Conservation (phyloP, 2,888 invertebrate genomes). For the Siphlonurus alternatus region DNA sequence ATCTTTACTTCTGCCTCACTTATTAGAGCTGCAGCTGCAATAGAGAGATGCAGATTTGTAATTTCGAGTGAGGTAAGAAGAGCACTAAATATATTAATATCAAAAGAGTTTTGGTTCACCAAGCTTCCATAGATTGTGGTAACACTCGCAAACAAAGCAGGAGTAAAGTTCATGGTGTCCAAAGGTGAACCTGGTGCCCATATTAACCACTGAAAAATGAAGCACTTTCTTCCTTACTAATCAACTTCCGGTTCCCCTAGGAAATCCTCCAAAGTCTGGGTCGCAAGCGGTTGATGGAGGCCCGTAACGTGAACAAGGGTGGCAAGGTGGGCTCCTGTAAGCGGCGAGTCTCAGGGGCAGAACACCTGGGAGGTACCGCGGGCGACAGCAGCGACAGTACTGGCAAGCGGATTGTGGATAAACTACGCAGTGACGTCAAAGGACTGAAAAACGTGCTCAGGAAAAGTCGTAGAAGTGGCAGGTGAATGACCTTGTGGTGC, state of each 20-base stretch:
- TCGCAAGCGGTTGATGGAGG: constrained; percentile 39
- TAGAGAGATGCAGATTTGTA: too few species aligned
- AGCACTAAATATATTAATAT: too few species aligned
- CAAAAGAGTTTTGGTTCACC: too few species aligned
- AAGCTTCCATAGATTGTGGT: too few species aligned
- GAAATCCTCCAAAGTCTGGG: constrained; percentile 82
- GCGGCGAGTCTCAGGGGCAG: neutral
- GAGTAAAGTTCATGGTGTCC: too few species aligned
- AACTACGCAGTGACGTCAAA: constrained; percentile 69
- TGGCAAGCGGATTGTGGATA: constrained; percentile 63
- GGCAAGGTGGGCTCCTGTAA: constrained; percentile 18
- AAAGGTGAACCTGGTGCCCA: too few species aligned
- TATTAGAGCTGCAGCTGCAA: too few species aligned
- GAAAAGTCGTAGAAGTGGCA: constrained; percentile 31
- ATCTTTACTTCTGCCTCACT: too few species aligned
- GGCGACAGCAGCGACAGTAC: constrained; percentile 39
- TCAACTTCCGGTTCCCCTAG: constrained; percentile 17
- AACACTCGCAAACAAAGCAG: too few species aligned
- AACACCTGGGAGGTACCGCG: constrained; percentile 20
- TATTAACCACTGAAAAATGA: too few species aligned
- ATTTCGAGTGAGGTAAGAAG: too few species aligned
- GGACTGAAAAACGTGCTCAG: constrained; percentile 41
- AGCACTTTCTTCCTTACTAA: too few species aligned
- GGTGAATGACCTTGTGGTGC: constrained; percentile 46
- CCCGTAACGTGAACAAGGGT: constrained; percentile 10